Base-by-base conservation (phyloP, 2,888 invertebrate genomes). In the Coenonympha glycerion region DNA sequence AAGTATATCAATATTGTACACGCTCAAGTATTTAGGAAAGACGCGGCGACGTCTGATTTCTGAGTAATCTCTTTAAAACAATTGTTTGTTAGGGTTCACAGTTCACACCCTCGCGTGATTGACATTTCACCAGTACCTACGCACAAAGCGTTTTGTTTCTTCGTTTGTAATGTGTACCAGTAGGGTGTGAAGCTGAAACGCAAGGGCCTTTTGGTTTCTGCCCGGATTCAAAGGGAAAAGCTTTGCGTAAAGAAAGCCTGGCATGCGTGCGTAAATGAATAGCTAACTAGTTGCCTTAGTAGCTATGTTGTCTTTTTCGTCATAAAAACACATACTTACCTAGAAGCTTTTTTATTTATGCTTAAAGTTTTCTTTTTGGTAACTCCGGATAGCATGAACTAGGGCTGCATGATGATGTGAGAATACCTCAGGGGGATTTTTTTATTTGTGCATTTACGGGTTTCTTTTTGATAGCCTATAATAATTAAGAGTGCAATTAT, bases 121-220 rank as follows among this genome's bases (percentile, higher is more conserved):
- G 39, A 39, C 39, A 39, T 24, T 22, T 39, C 9, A 39, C 34
- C 39, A 24, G 22, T 22, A 22, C 22, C 39, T 24, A 3, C 4
- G 21, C 39, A 24, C 39, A 39, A 39, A 24, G 39, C 39, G 39
- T 39, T 24, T 30, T 39, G 39, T 39, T 39, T 15, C 22, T 39
- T 15, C 24, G 39, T 24, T 24, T 39, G 39, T 39, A 30, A 30
- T n/a, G 30, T 2, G 24, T 11, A 11, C n/a, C 30, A 30, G 30
- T 30, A 24, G 39, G 39, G 39, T 39, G 39, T 22, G 15, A 1
- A 6, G 39, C 15, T 39, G 16, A 33, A 33, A 16, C 31, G 22
- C 13, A 24, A 36, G 19, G 36, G 19, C 36, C 18, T 19, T 36
- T 36, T n/a, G 36, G 2, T 24, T 24, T 9, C 37, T 21, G 37